Conservation (phyloP, 2,797 vertebrate genomes). For the Pelodytes ibericus region DNA sequence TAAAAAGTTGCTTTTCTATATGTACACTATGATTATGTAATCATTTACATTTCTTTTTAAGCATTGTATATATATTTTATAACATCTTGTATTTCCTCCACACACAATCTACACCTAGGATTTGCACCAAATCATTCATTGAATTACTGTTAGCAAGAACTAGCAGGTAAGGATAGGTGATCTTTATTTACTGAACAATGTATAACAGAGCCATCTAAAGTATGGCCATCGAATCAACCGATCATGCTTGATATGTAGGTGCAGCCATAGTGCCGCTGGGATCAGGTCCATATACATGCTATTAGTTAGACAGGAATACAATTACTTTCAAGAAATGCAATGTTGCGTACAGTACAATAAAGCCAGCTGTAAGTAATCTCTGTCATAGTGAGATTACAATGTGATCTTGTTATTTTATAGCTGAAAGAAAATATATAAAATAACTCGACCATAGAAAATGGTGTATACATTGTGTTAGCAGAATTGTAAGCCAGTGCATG, state of each 20-base stretch:
- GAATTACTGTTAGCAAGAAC: constrained; percentile 44
- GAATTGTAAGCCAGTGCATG: no score
- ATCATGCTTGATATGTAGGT: neutral
- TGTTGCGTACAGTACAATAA: constrained; percentile 4
- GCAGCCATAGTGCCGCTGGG: neutral
- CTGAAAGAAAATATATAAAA: constrained; percentile 10
- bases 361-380: neutral
- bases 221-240: neutral
- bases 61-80: neutral
- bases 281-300: neutral
- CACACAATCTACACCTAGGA: constrained; percentile 6
- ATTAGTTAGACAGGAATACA: neutral
- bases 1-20: no score
- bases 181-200: constrained; percentile 41
- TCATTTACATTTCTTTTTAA: no score
- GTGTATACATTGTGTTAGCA: no score
- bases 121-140: constrained; percentile 14
- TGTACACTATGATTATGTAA: no score
- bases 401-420: constrained; percentile 5
- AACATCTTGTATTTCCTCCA: neutral
- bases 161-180: constrained; percentile 19
- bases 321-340: constrained; percentile 22
- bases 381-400: neutral
- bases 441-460: no score
- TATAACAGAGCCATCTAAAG: constrained; percentile 4